Evolutionary conservation across 2,888 invertebrate genomes (phyloP), one percentile per base, ranked within the genome.

Genomic region (Zygothrica quintamaculata): DNA sequence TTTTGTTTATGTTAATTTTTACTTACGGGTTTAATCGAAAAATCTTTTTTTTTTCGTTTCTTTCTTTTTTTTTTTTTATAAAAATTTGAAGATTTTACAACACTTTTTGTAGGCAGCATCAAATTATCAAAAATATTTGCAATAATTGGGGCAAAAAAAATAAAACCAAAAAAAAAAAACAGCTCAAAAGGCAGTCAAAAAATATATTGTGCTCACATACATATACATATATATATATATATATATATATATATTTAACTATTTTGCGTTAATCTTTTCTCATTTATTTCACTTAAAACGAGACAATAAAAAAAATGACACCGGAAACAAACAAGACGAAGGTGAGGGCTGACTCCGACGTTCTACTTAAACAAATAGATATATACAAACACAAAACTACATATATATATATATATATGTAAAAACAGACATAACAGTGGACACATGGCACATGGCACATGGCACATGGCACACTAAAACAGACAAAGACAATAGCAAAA

Each of bases 341-440:
- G 70, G 69, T 70, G 53, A 69, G 58, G 55, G 48, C 56, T 56
- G 68, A 13, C 33, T 69, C 34, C 42, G 51, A 50, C 58, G 65
- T 65, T 65, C 68, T 65, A 65, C 68, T 44, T 51, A 31, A 53
- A 31, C 48, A 61, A 52, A 50, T 46, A 53, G 15, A 25, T 29
- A 29, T 7, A 42, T 4, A 43, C 13, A 43, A 26, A 22, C 22
- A 9, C 7, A 5, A 4, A 39, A 1, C 0, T 9, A 15, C n/a
- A n/a, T 22, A 39, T 39, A 9, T 22, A 4, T 22, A 22, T n/a
- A 39, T 9, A 29, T 29, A 29, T 9, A 29, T 26, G 8, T 26
- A 5, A 29, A 5, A 8, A 29, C 18, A 22, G 18, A 22, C 18
- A 5, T 5, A 22, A 22, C 18, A 22, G 18, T 3, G 18, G 18